phyloP scores from a whole-genome alignment of 2,888 invertebrate genomes.

The Aspidiotus rigidus region DNA sequence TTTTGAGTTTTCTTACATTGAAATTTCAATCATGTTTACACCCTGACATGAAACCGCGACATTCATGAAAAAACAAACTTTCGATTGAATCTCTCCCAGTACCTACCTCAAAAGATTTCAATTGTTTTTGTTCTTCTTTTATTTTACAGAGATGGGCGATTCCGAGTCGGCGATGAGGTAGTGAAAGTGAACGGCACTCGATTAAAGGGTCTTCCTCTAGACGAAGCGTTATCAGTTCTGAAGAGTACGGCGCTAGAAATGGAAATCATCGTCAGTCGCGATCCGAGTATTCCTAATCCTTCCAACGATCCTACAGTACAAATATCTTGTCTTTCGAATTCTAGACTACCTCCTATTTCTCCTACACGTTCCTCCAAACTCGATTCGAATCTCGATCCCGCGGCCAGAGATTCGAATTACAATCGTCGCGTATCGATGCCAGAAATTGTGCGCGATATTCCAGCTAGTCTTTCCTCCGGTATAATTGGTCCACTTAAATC shows the following conservation, averaged over 20 bases:
- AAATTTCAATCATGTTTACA: neutral
- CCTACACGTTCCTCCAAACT: constrained; percentile 12
- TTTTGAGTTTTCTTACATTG: constrained; percentile 8
- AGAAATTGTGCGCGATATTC: constrained; percentile 36
- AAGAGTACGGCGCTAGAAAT: constrained; percentile 44
- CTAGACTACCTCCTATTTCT: constrained; percentile 20
- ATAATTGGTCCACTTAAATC: constrained; percentile 11
- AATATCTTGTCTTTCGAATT: constrained; percentile 1
- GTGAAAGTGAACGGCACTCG: constrained; percentile 78
- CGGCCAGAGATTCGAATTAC: constrained; percentile 17
- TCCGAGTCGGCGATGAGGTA: constrained; percentile 78
- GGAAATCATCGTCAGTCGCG: constrained; percentile 44
- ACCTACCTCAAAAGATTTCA: neutral
- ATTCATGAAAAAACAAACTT: too few relatives aligned
- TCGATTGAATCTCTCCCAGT: neutral
- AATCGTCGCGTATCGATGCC: constrained; percentile 37
- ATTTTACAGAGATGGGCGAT: constrained; percentile 61
- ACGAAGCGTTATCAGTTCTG: constrained; percentile 49
- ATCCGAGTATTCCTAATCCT: constrained; percentile 9
- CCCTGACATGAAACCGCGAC: too few relatives aligned
- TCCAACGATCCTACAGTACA: neutral
- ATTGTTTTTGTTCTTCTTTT: neutral
- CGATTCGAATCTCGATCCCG: neutral
- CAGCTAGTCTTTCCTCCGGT: neutral
- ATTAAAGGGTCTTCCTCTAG: constrained; percentile 59